Evolutionary conservation across 2,113 vertebrate species (phyloP).

Genomic region (Alosa alosa): DNA sequence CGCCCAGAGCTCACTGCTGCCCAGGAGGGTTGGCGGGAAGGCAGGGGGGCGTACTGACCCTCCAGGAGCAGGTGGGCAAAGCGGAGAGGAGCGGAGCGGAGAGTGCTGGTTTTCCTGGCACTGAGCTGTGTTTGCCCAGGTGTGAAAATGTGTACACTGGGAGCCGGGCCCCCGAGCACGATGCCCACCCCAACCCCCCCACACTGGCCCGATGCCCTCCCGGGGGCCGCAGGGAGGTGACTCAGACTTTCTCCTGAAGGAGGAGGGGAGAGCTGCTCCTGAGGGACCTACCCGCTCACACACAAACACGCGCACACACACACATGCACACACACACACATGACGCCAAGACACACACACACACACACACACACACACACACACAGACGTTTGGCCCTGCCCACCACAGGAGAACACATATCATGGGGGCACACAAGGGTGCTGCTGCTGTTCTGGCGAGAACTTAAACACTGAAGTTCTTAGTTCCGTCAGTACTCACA

Average conservation of each 20-base stretch:
- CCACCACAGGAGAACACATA: not conserved
- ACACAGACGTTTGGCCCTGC: not conserved
- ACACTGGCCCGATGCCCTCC: constrained; percentile 49
- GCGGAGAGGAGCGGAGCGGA: not conserved
- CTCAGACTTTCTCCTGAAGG: constrained; percentile 67
- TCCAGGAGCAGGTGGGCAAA: too few relatives aligned
- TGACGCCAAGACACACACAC: too few relatives aligned
- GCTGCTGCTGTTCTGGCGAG: not conserved
- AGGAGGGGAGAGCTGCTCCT: constrained; percentile 45
- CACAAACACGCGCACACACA: constrained; percentile 35
- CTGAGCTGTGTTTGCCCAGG: constrained; percentile 67
- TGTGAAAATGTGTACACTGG: constrained; percentile 69
- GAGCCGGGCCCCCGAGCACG: constrained; percentile 34
- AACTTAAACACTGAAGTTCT: not conserved
- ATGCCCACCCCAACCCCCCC: not conserved
- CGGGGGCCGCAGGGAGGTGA: constrained; percentile 50
- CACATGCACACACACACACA: not conserved
- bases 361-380: not conserved
- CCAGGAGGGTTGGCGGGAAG: not conserved
- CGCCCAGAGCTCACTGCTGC: not conserved
- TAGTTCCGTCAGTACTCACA: not conserved
- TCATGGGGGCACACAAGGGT: not conserved
- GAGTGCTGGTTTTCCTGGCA: constrained; percentile 64
- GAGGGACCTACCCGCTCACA: constrained; percentile 13
- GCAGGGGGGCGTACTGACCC: not conserved